Evolutionary conservation across 2,888 invertebrate species (phyloP), one percentile per base, ranked within the genome.

Genomic region (Tholera decimalis): DNA sequence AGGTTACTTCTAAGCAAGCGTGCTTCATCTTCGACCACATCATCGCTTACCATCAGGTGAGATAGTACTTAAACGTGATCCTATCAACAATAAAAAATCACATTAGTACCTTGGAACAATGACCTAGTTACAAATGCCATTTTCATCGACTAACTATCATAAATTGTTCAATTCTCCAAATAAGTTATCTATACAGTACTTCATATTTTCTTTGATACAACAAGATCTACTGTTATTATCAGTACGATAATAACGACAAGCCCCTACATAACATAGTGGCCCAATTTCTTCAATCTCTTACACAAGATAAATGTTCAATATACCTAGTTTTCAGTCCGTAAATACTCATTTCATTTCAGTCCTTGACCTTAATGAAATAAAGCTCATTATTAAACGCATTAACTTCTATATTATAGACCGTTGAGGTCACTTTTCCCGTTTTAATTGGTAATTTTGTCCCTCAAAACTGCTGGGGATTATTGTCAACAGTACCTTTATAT

Each of bases 361-460:
- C 56, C 30, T 62, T 69, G 56, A 44, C 53, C 53, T 11, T 20
- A 3, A 69, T 75, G 49, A 50, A 61, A 76, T 28, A 63, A 76
- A 61, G 58, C 26, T 54, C 47, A 53, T 79, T 72, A 59, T 69
- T 33, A 65, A 46, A 53, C 24, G 24, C 58, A 61, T 70, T 77
- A 61, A 44, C 51, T 39, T 33, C 53, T 50, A 28, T 44, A 65
- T 58, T 51, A 62, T 49, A 39, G 75, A 39, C 43, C n/a, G 33
- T 53, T 49, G 50, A 44, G 75, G 61, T 62, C 47, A 56, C 24
- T 50, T 57, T 46, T 54, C 55, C 66, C 43, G 66, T 55, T 60
- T 62, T 73, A 77, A 80, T 73, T 79, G 67, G 67, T 47, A 68
- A 66, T 68, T 79, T 57, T 55, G 67, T 55, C 62, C 77, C 46